These are phyloP conservation scores for Drosophila nr. medialis DNA, from an alignment of 2,888 invertebrate species.

Conservation along the genomic window DNA sequence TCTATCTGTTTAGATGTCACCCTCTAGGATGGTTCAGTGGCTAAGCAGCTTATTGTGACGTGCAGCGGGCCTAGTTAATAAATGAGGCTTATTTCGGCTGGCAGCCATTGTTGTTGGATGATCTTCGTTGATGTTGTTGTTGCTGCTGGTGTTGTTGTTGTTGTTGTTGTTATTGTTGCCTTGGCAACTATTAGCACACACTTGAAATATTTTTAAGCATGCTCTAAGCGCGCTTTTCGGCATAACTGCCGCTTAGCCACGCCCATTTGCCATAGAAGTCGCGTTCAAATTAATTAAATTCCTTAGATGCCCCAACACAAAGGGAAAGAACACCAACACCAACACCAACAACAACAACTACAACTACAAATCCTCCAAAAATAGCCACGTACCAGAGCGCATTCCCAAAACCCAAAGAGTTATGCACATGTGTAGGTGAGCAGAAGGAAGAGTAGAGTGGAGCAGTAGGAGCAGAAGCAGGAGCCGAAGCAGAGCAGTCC, in stretches of 20 bases:
- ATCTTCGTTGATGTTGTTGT: slow-evolving; percentile 6
- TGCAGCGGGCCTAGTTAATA: slow-evolving; percentile 54
- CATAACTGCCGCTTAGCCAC: slow-evolving; percentile 65
- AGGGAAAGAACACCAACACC: slow-evolving; percentile 13
- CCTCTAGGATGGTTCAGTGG: slow-evolving; percentile 55
- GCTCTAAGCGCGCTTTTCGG: slow-evolving; percentile 69
- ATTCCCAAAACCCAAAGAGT: slow-evolving; percentile 44
- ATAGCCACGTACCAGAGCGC: slow-evolving; percentile 64
- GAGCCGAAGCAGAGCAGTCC: slow-evolving; percentile 28
- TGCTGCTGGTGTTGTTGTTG: slow-evolving; percentile 5
- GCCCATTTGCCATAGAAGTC: slow-evolving; percentile 77
- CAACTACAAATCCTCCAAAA: slow-evolving; percentile 40
- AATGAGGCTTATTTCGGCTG: slow-evolving; percentile 59
- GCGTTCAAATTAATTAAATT: slow-evolving; percentile 78
- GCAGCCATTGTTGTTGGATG: slow-evolving; percentile 55
- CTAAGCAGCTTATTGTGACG: slow-evolving; percentile 70
- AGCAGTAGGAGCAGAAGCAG: slow-evolving; percentile 7
- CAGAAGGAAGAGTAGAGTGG: background rate
- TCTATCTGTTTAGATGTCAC: slow-evolving; percentile 24
- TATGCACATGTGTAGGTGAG: slow-evolving; percentile 3
- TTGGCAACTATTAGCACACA: slow-evolving; percentile 64
- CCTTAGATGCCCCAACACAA: slow-evolving; percentile 56
- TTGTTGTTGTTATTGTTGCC: slow-evolving; percentile 39
- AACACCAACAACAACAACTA: background rate
- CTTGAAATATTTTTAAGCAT: slow-evolving; percentile 55